A percentile compares a stretch with the other conserved stretches of the same genome.
phyloP scores from a whole-genome alignment of 2,113 vertebrate genomes.

The Tricholaema leucomelas region DNA sequence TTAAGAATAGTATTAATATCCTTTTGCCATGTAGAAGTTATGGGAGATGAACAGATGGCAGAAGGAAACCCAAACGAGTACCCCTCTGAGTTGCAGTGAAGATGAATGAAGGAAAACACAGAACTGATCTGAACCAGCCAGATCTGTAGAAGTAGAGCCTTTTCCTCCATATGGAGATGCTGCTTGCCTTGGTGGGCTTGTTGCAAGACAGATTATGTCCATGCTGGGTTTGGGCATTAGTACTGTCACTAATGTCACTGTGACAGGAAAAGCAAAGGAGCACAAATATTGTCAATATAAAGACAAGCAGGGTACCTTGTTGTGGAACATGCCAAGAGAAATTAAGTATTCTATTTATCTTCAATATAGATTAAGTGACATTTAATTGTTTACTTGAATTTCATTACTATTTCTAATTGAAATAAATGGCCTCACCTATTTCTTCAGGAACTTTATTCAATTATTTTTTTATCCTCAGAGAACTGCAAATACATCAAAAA shows the following conservation, averaged over 20 bases:
- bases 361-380: constrained; percentile 68
- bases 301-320: constrained; percentile 25
- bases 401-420: constrained; percentile 74
- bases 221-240: background rate
- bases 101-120: fast-evolving
- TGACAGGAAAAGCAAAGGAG: background rate
- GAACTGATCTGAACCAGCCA: background rate
- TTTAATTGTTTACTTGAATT: constrained; percentile 76
- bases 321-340: constrained; percentile 45
- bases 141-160: background rate
- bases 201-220: background rate
- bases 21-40: background rate
- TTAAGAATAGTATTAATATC: background rate
- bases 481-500: constrained; percentile 52
- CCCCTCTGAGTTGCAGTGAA: background rate
- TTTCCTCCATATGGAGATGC: background rate
- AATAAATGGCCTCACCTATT: constrained; percentile 65
- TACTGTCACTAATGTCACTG: background rate
- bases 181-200: background rate
- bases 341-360: constrained; percentile 66
- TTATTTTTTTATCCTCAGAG: constrained; percentile 24
- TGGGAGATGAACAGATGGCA: background rate
- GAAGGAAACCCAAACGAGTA: background rate
- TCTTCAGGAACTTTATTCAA: constrained; percentile 52
- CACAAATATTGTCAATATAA: constrained; percentile 33